These are phyloP conservation scores for Rhinogobius similis DNA, from an alignment of 2,113 vertebrate species.

Conservation along the genomic window DNA sequence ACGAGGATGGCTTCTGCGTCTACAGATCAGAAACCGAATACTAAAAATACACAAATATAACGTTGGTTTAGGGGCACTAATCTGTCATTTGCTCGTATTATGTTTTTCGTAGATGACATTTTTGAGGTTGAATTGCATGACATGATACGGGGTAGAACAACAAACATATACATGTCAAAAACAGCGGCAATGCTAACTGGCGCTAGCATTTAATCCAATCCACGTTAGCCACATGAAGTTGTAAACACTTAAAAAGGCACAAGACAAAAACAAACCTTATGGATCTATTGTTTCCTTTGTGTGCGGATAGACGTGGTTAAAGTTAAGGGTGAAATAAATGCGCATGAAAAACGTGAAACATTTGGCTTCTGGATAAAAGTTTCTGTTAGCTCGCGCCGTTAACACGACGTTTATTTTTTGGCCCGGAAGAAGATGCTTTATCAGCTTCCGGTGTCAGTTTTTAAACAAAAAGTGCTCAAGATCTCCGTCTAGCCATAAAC, in stretches of 20 bases:
- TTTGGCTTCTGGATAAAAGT: constrained; percentile 33
- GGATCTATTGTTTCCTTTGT: background rate
- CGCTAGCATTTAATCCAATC: constrained; percentile 42
- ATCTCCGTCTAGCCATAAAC: constrained; percentile 18
- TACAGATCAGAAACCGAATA: background rate
- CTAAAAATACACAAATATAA: background rate
- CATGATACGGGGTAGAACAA: background rate
- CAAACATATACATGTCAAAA: constrained; percentile 16
- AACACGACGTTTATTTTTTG: constrained; percentile 60
- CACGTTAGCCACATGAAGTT: constrained; percentile 23
- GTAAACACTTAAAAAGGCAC: background rate
- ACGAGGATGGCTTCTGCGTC: background rate
- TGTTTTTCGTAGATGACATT: constrained; percentile 1
- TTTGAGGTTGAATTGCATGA: background rate
- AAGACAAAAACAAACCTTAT: constrained; percentile 24
- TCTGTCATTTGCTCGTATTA: background rate
- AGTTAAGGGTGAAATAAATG: background rate
- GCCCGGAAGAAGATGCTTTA: constrained; percentile 67
- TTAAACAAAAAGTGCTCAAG: background rate
- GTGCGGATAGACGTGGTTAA: background rate
- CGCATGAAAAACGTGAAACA: background rate
- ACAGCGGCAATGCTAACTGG: constrained; percentile 34
- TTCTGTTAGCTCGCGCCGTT: constrained; percentile 60
- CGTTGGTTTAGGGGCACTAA: background rate
- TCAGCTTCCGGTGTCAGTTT: background rate